Percentiles rank a stretch among this genome's conserved stretches.
These are phyloP conservation scores for Protobothrops mucrosquamatus DNA, from an alignment of 2,113 vertebrate genomes.

Conservation along the genomic window DNA sequence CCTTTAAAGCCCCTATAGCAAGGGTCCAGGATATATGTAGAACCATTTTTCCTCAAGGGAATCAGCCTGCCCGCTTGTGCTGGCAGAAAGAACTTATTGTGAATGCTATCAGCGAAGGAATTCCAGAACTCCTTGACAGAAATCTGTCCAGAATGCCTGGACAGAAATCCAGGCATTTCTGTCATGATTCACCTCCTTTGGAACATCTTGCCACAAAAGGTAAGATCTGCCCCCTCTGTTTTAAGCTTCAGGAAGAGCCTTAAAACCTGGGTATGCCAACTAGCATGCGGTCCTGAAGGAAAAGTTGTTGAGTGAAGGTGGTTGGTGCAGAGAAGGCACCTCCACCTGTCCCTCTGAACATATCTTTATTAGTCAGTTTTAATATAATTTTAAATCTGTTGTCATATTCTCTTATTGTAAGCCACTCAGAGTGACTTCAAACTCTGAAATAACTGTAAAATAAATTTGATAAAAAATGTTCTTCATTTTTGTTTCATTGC, in stretches of 20 bases:
- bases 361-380: neutral
- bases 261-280: neutral
- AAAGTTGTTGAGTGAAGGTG: neutral
- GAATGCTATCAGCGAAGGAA: neutral
- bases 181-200: neutral
- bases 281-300: neutral
- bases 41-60: neutral
- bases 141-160: neutral
- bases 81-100: neutral
- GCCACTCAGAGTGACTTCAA: neutral
- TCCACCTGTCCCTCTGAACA: neutral
- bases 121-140: neutral
- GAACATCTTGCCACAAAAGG: neutral
- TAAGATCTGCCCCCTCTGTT: neutral
- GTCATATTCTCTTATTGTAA: neutral
- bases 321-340: neutral
- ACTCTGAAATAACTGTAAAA: neutral
- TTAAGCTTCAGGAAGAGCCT: neutral
- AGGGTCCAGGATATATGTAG: neutral
- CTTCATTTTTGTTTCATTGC: conserved; percentile 37
- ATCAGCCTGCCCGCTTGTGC: neutral
- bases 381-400: neutral
- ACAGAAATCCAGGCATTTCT: neutral
- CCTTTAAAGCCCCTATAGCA: neutral
- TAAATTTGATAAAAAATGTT: neutral